These are phyloP conservation scores for Otus sunia DNA, from an alignment of 2,113 vertebrate genomes.

Conservation along the genomic window DNA sequence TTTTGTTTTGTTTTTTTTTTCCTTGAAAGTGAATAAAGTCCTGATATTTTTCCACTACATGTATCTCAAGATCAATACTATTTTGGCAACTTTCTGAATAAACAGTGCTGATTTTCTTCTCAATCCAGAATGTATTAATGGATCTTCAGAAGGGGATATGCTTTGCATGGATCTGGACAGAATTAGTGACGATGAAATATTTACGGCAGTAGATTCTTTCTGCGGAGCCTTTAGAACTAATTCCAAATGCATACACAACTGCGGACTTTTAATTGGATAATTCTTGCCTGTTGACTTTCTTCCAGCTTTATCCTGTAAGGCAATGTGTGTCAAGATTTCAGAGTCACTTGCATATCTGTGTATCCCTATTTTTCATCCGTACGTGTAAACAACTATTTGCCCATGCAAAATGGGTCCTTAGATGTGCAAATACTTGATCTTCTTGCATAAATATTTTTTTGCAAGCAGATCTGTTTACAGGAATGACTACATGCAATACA, in stretches of 20 bases:
- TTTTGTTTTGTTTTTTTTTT: background rate
- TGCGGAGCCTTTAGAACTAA: slow-evolving; percentile 49
- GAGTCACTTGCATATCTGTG: slow-evolving; percentile 11
- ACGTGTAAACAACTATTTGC: slow-evolving; percentile 41
- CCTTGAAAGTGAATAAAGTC: background rate
- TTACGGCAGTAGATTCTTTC: slow-evolving; percentile 41
- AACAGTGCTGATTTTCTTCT: background rate
- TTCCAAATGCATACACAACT: slow-evolving; percentile 56
- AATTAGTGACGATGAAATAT: slow-evolving; percentile 54
- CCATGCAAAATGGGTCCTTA: slow-evolving; percentile 42
- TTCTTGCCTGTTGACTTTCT: slow-evolving; percentile 51
- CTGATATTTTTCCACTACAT: background rate
- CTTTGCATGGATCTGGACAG: slow-evolving; percentile 47
- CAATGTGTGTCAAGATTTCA: slow-evolving; percentile 43
- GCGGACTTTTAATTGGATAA: slow-evolving; percentile 41
- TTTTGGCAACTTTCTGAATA: slow-evolving; percentile 26
- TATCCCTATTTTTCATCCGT: background rate
- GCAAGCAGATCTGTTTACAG: slow-evolving; percentile 22
- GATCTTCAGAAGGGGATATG: background rate
- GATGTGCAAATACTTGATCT: slow-evolving; percentile 40
- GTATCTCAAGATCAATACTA: background rate
- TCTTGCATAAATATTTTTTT: slow-evolving; percentile 39
- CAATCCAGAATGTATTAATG: slow-evolving; percentile 5
- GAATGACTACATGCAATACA: background rate
- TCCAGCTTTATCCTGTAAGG: slow-evolving; percentile 43